Base-by-base conservation (phyloP, 1,140 invertebrate genomes). In the Cydia fagiglandana region DNA sequence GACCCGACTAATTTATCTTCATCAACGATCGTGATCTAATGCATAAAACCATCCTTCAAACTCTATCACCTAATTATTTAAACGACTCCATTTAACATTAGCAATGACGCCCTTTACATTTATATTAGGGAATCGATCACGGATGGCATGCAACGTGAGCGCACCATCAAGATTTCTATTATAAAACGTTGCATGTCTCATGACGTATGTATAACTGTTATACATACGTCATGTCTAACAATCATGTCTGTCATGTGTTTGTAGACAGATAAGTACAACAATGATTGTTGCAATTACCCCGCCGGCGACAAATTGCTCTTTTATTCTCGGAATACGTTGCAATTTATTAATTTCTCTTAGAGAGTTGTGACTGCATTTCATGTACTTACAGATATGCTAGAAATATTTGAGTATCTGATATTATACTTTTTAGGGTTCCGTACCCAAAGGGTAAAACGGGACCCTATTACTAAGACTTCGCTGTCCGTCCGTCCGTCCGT, bases 241-340 rank as follows among this genome's bases (percentile, higher is more conserved):
- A n/a, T n/a, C n/a, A n/a, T n/a, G n/a, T 24, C 12, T 61, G 56
- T 12, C 9, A 10, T 24, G 24, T 24, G 20, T 61, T n/a, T n/a
- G n/a, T 61, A 24, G 56, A 17, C 70, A 76, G 75, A 76, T 76
- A 78, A 80, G 77, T 76, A 74, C 75, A 75, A 77, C 78, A 47
- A 64, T 80, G 79, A 80, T 80, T 79, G 47, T 76, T 50, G 75
- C 73, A 80, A 78, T 80, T 79, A 76, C 30, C 56, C 47, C 66
- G 73, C 50, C 75, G 34, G 64, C 61, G 61, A 76, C 38, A 70
- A 75, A 81, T 79, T 74, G 78, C 73, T 75, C 76, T 78, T 70
- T 61, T 77, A 75, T 82, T 79, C 81, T 77, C 41, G 64, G 81
- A 79, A 80, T 20, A 66, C 61, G 73, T 76, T 76, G 73, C 80